phyloP scores from a whole-genome alignment of 2,888 invertebrate genomes.

The Syritta pipiens region DNA sequence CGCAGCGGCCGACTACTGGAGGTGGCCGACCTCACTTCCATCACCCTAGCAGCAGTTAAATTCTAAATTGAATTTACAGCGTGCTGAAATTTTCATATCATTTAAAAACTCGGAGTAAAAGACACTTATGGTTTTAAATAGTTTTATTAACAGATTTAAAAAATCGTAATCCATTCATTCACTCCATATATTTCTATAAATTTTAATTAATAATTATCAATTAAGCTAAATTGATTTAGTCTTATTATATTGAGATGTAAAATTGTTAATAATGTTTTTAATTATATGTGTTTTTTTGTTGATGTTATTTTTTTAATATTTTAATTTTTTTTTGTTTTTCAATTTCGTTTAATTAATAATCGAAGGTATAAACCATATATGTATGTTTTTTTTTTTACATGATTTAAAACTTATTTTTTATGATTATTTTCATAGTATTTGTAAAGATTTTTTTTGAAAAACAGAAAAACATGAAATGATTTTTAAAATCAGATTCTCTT shows the following conservation, averaged over 20 bases:
- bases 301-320: constrained; percentile 43
- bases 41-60: too few relatives aligned
- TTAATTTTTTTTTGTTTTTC: constrained; percentile 1
- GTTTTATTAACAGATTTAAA: constrained; percentile 78
- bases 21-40: too few relatives aligned
- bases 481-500: constrained; percentile 11
- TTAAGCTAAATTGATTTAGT: constrained; percentile 69
- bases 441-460: constrained; percentile 18
- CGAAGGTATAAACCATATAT: constrained; percentile 42
- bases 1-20: too few relatives aligned
- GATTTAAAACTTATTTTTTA: constrained; percentile 37
- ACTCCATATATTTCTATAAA: constrained; percentile 68
- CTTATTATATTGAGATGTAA: constrained; percentile 70
- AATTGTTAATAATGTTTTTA: constrained; percentile 66
- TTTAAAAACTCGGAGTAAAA: too few relatives aligned
- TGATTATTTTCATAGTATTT: constrained; percentile 54
- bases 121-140: constrained; percentile 71
- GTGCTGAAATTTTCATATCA: too few relatives aligned
- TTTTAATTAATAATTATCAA: constrained; percentile 69
- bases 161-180: constrained; percentile 74
- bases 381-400: too few relatives aligned
- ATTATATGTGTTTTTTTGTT: constrained; percentile 62
- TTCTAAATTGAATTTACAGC: too few relatives aligned
- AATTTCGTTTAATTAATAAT: constrained; percentile 44
- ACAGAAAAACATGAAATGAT: constrained; percentile 33